Percentiles rank a stretch among this genome's conserved stretches.
Evolutionary conservation across 2,113 vertebrate genomes (phyloP).

Genomic region (Scophthalmus maximus): DNA sequence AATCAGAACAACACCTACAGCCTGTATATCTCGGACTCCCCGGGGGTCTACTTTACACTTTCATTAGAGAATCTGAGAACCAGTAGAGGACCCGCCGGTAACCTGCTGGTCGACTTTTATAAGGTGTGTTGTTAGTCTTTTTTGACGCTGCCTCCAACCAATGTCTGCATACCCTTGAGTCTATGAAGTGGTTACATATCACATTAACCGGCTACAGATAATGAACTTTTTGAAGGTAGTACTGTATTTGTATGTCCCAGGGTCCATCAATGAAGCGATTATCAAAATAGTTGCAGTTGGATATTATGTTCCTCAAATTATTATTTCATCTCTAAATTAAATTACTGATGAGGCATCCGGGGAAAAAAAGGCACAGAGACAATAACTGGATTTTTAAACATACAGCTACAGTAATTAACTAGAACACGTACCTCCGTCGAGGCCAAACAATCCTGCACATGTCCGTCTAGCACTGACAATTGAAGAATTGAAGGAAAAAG

Average conservation of each 20-base stretch:
- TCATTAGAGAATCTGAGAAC: slow-evolving; percentile 95
- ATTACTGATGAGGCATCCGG: too few species aligned
- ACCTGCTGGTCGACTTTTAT: slow-evolving; percentile 95
- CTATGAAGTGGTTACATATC: too few species aligned
- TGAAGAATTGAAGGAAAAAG: too few species aligned
- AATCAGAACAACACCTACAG: slow-evolving; percentile 97
- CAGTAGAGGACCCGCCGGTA: slow-evolving; percentile 89
- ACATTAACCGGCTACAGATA: too few species aligned
- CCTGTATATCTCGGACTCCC: slow-evolving; percentile 93
- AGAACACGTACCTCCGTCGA: too few species aligned
- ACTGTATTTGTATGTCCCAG: too few species aligned
- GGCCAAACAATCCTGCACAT: background rate
- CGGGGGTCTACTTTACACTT: slow-evolving; percentile 92
- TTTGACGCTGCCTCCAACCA: background rate
- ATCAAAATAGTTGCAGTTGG: too few species aligned
- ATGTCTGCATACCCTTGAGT: too few species aligned
- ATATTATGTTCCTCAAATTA: too few species aligned
- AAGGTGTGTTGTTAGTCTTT: slow-evolving; percentile 84
- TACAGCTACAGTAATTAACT: background rate
- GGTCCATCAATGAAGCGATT: too few species aligned
- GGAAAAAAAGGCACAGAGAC: background rate
- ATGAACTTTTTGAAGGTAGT: too few species aligned
- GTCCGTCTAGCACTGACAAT: background rate
- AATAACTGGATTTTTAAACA: background rate
- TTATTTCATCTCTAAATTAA: too few species aligned